Conservation (phyloP, 2,797 vertebrate species). For the Mus caroli region DNA sequence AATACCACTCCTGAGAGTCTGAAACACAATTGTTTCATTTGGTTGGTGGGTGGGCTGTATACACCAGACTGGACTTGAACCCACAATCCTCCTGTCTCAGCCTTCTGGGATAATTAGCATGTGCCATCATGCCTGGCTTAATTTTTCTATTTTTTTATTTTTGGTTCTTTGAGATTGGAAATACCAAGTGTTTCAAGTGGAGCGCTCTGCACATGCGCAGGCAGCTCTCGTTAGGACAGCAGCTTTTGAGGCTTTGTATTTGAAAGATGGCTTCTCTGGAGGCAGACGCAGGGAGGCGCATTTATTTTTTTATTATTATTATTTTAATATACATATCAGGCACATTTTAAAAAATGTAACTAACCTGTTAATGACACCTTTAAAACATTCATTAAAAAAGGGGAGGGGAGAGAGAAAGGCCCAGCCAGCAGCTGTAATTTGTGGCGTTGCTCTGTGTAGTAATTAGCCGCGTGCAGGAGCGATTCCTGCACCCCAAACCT, state of each 20-base stretch:
- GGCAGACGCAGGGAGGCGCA: slow-evolving; percentile 63
- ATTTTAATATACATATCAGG: slow-evolving; percentile 63
- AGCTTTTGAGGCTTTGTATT: slow-evolving; percentile 16
- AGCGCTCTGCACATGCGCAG: slow-evolving; percentile 26
- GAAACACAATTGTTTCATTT: slow-evolving; percentile 68
- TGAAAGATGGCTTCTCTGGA: slow-evolving; percentile 68
- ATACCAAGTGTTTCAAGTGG: not conserved
- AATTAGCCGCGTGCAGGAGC: slow-evolving; percentile 86
- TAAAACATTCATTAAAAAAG: slow-evolving; percentile 83
- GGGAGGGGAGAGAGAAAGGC: not conserved
- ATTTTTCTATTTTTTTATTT: not conserved
- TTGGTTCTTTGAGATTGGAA: slow-evolving; percentile 48
- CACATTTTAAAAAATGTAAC: slow-evolving; percentile 86
- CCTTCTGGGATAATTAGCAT: not conserved
- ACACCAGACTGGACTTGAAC: not conserved
- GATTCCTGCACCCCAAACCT: slow-evolving; percentile 84
- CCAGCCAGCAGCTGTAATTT: slow-evolving; percentile 84
- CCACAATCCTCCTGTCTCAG: not conserved
- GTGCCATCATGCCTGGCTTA: not conserved
- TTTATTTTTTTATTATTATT: slow-evolving; percentile 55
- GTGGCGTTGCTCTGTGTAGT: slow-evolving; percentile 85
- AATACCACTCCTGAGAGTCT: slow-evolving; percentile 15
- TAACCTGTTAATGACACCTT: slow-evolving; percentile 90
- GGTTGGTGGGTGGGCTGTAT: not conserved
- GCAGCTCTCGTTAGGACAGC: slow-evolving; percentile 15